Evolutionary conservation across 2,888 invertebrate species (phyloP).

Genomic region (Tortricodes alternella): DNA sequence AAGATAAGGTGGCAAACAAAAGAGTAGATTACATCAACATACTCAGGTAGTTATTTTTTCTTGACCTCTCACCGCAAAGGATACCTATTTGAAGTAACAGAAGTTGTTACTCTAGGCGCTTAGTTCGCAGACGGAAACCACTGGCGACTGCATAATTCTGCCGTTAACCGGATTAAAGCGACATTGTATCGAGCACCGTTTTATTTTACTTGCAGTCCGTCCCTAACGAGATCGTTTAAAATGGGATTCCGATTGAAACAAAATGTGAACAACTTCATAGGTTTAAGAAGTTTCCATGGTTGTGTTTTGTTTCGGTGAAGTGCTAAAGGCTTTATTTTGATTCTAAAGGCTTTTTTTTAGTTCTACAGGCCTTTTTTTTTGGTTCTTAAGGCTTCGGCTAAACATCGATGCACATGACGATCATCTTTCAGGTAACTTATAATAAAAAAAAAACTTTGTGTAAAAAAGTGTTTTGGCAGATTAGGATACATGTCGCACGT

Average conservation of each 20-base stretch:
- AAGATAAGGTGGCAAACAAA: slow-evolving; percentile 24
- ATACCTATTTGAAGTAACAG: no score
- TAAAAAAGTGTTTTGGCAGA: no score
- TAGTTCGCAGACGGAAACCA: slow-evolving; percentile 10
- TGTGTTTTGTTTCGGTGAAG: neutral
- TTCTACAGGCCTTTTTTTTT: no score
- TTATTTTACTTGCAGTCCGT: slow-evolving; percentile 11
- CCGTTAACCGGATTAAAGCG: slow-evolving; percentile 23
- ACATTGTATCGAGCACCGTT: slow-evolving; percentile 12
- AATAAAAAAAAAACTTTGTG: no score
- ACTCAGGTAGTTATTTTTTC: slow-evolving; percentile 11
- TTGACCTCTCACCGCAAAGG: neutral
- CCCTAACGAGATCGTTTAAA: slow-evolving; percentile 16
- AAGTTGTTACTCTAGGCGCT: neutral
- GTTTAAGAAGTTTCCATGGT: neutral
- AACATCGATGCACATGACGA: no score
- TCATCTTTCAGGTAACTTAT: no score
- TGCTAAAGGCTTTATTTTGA: no score
- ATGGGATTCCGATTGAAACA: neutral
- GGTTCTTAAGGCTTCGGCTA: no score
- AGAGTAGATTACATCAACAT: slow-evolving; percentile 7
- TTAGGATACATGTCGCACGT: no score
- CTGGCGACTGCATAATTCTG: slow-evolving; percentile 18
- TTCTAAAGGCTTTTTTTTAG: neutral
- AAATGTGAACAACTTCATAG: neutral